Evolutionary conservation across 2,888 invertebrate species (phyloP), one percentile per base, ranked within the genome.

Genomic region (Pseudoips prasinana): DNA sequence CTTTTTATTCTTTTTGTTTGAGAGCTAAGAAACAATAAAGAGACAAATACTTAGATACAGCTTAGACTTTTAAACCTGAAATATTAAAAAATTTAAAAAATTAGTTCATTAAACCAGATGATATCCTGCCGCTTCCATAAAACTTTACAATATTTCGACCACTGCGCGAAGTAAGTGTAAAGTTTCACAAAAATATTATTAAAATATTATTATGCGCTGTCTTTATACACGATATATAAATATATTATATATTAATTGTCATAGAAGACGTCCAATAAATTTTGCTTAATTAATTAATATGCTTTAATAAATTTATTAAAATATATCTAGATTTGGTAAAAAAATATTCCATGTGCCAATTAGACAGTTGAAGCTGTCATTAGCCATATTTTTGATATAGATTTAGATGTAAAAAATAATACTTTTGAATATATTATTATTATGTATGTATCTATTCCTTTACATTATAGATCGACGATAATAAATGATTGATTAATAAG

Each of bases 341-440:
- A n/a, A 53, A 64, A 72, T 67, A 77, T 76, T 82, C 77, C 69
- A 85, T 77, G 87, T 87, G 87, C 87, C 87, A 87, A 87, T 67
- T 71, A 48, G 47, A 20, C 7, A 20, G 51, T 65, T 51, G 54
- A 49, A 39, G 29, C 42, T 73, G 80, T 85, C 82, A 52, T 63
- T 82, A 87, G 87, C 86, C 85, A 87, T 88, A 86, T 82, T 77
- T 76, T 80, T 77, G 58, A 79, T 73, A 69, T 77, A 80, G 74
- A 64, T 68, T 74, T 68, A 81, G 73, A 58, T 73, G 70, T 73
- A 73, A 80, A 79, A 74, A 78, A 74, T 71, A 67, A 71, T 73
- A 74, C 71, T 72, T 73, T 74, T 74, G 65, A 73, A 67, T 69
- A 73, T 69, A 72, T 57, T 62, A 59, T 66, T 76, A 59, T 66